These are phyloP conservation scores for Cercopithecus mona DNA, from an alignment of 2,113 vertebrate species.

Conservation along the genomic window DNA sequence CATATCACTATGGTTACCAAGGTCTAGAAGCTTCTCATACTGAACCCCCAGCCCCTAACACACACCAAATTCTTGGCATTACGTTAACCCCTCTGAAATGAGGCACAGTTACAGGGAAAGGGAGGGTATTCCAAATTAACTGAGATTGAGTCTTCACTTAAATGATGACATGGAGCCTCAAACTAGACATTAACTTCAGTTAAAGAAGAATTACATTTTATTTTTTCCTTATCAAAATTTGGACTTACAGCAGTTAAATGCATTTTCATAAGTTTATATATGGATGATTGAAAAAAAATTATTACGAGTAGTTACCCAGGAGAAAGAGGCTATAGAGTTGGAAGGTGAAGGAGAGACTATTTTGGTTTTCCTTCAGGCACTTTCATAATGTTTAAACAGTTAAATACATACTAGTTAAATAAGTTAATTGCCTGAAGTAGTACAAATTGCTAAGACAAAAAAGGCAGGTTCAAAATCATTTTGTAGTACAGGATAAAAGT, in stretches of 20 bases:
- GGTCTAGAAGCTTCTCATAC: background rate
- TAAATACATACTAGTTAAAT: background rate
- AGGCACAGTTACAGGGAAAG: background rate
- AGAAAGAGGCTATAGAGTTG: background rate
- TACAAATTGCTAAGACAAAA: background rate
- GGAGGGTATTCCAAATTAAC: background rate
- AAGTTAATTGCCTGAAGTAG: background rate
- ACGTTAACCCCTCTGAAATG: background rate
- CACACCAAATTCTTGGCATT: background rate
- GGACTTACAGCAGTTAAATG: background rate
- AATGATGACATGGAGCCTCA: background rate
- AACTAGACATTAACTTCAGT: background rate
- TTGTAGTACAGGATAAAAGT: background rate
- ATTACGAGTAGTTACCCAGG: background rate
- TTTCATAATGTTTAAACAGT: background rate
- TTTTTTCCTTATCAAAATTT: background rate
- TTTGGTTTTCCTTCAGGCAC: background rate
- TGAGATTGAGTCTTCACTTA: background rate
- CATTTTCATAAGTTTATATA: background rate
- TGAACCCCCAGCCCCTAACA: background rate
- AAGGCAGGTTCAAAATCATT: background rate
- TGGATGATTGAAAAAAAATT: background rate
- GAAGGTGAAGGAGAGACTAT: background rate
- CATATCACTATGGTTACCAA: background rate
- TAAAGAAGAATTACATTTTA: background rate